phyloP scores from a whole-genome alignment of 2,797 vertebrate genomes.

The Gambusia yucatana region DNA sequence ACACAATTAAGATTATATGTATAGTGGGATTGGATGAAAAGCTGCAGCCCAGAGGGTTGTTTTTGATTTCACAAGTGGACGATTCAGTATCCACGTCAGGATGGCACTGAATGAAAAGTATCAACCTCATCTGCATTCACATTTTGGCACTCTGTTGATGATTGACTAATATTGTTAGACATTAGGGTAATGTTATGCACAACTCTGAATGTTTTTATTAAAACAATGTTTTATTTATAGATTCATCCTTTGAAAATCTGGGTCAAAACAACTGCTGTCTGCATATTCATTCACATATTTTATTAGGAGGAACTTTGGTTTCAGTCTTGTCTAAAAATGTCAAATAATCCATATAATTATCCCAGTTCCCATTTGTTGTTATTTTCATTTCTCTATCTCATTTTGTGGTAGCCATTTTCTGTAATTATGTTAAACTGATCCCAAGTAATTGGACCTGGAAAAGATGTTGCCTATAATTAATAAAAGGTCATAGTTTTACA shows the following conservation, averaged over 20 bases:
- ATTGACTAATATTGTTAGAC: not conserved
- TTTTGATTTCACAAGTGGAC: constrained; percentile 10
- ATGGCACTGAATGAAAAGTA: not conserved
- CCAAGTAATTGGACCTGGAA: constrained; percentile 10
- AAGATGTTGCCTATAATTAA: not conserved
- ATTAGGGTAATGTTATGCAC: not conserved
- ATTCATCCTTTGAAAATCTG: not conserved
- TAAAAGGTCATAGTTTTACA: constrained; percentile 4
- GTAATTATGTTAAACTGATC: not conserved
- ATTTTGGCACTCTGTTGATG: not conserved
- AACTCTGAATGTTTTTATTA: not conserved
- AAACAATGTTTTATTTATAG: not conserved
- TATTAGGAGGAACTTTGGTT: not conserved
- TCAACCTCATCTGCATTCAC: not conserved
- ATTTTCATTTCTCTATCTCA: not conserved
- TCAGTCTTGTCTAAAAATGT: not conserved
- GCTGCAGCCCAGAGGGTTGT: constrained; percentile 1
- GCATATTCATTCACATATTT: not conserved
- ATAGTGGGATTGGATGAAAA: constrained; percentile 7
- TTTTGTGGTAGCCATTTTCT: not conserved
- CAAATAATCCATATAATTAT: constrained; percentile 1
- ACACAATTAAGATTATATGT: constrained; percentile 36
- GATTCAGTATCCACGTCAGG: not conserved
- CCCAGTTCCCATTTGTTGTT: constrained; percentile 1
- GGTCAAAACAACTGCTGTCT: not conserved